These are phyloP conservation scores for Salvelinus fontinalis DNA, from an alignment of 2,113 vertebrate genomes.

Conservation along the genomic window DNA sequence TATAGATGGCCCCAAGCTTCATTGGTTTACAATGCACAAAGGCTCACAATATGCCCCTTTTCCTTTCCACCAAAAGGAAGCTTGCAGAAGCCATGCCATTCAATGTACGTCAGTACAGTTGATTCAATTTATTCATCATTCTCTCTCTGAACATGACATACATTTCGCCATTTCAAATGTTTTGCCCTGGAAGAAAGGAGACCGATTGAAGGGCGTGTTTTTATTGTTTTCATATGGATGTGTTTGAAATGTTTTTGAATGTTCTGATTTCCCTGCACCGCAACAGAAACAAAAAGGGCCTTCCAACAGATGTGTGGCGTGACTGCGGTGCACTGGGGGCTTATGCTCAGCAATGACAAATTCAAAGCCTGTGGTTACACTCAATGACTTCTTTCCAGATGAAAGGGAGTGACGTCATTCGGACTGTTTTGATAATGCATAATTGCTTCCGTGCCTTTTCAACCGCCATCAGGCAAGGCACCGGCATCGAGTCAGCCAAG, in stretches of 20 bases:
- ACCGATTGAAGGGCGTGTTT: conserved; percentile 22
- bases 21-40: neutral
- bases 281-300: conserved; percentile 34
- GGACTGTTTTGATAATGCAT: conserved; percentile 67
- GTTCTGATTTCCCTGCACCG: conserved; percentile 45
- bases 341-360: conserved; percentile 32
- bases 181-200: conserved; percentile 35
- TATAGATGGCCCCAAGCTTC: neutral
- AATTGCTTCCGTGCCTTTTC: conserved; percentile 66
- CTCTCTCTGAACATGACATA: conserved; percentile 27
- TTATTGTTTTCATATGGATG: conserved; percentile 58
- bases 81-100: conserved; percentile 1
- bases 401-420: conserved; percentile 63
- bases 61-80: conserved; percentile 6
- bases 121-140: conserved; percentile 20
- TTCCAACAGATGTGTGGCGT: conserved; percentile 21
- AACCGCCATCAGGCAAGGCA: conserved; percentile 47
- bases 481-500: neutral
- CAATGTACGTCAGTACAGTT: conserved; percentile 14
- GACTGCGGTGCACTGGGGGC: conserved; percentile 10
- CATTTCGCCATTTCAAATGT: conserved; percentile 22
- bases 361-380: conserved; percentile 52
- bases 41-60: neutral
- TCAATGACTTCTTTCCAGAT: conserved; percentile 57
- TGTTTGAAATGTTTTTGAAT: conserved; percentile 49